Evolutionary conservation across 2,888 invertebrate species (phyloP).

Genomic region (Pollenia amentaria): DNA sequence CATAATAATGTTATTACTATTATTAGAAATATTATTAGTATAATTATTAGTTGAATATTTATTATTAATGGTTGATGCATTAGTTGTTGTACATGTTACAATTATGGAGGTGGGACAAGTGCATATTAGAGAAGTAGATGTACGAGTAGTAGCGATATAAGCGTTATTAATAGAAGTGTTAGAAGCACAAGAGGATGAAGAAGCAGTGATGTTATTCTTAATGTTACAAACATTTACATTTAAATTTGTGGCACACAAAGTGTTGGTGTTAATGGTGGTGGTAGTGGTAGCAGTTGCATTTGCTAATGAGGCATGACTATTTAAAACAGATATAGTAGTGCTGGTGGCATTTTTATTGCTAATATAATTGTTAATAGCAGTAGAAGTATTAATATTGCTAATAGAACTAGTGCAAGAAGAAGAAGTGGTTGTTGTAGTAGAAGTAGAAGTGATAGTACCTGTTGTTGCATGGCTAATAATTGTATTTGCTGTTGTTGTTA

Average conservation of each 20-base stretch:
- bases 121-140: constrained; percentile 78
- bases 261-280: constrained; percentile 60
- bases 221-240: constrained; percentile 64
- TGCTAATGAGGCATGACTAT: constrained; percentile 71
- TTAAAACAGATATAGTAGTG: constrained; percentile 56
- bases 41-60: constrained; percentile 55
- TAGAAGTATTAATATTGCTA: constrained; percentile 13
- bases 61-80: constrained; percentile 69
- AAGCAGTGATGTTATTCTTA: constrained; percentile 51
- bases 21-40: constrained; percentile 41
- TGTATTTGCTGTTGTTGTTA: constrained; percentile 66
- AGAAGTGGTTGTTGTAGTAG: constrained; percentile 52
- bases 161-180: constrained; percentile 69
- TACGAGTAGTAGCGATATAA: constrained; percentile 66
- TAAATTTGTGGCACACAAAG: constrained; percentile 74
- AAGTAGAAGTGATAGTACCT: constrained; percentile 72
- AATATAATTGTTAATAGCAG: constrained; percentile 34
- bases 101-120: constrained; percentile 78
- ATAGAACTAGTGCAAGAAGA: constrained; percentile 53
- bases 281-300: constrained; percentile 51
- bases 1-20: constrained; percentile 39
- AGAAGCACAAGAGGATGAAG: constrained; percentile 66
- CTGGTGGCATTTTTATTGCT: constrained; percentile 47
- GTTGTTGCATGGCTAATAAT: constrained; percentile 66
- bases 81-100: constrained; percentile 69